Base-by-base conservation (phyloP, 92 coral and sea anemone genomes). In the Porites lobata region DNA sequence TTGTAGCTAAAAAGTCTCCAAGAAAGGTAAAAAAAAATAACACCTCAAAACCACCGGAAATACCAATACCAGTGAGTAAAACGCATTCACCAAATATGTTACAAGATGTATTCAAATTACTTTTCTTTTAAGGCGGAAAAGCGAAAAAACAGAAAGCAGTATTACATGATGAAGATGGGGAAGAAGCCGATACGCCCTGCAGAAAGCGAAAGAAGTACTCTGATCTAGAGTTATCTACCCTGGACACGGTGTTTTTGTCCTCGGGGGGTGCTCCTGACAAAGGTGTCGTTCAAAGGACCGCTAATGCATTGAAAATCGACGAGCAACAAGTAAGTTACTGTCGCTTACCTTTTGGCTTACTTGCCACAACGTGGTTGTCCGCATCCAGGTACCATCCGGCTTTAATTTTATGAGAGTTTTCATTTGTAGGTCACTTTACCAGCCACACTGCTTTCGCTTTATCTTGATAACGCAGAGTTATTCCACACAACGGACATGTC, bases 321-420 rank as follows among this genome's bases (percentile, higher is more conserved):
- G 65, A 75, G 14, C 54, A 75, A 75, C 65, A 53, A 38, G 79
- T 75, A 52, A 62, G 66, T 52, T 75, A 56, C 1, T 21, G 19
- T 54, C 58, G 58, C 72, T 70, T 70, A 32, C 75, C 77, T 52
- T 73, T 52, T 6, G 76, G 76, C 24, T 71, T 81, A 15, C 59
- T 59, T 38, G 59, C 71, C 81, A 65, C 14, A 56, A 86, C 72
- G 74, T 75, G 58, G 67, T 50, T 76, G 26, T 77, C 56, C 4
- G 69, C 83, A 69, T 76, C 83, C 22, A 86, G 50, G 59, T 21
- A 52, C 80, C 90, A 86, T 53, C 79, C 65, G 9, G 79, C 85
- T 51, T 86, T 86, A 26, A 86, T 62, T 61, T 78, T 18, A 56
- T 86, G 85, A 18, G 78, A 54, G 18, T 69, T 86, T 78, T 86